phyloP scores from a whole-genome alignment of 2,888 invertebrate genomes.

The Tipula lateralis region DNA sequence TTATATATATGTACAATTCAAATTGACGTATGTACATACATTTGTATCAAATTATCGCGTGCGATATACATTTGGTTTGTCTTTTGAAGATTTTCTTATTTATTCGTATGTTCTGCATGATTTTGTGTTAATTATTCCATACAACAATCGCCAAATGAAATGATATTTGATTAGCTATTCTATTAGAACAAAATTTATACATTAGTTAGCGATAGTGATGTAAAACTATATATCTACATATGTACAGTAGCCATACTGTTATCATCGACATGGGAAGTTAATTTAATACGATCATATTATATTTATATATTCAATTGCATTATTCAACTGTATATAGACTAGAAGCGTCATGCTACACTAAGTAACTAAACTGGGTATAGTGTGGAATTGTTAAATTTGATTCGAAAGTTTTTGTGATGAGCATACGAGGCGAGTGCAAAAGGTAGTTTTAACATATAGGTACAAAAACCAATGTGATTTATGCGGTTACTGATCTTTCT shows the following conservation, averaged over 20 bases:
- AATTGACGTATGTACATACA: neutral
- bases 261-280: neutral
- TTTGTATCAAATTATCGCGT: neutral
- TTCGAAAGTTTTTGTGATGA: neutral
- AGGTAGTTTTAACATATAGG: neutral
- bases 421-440: too few species aligned
- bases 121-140: neutral
- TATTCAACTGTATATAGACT: neutral
- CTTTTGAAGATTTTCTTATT: neutral
- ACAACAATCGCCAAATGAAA: neutral
- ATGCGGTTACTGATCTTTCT: neutral
- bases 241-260: neutral
- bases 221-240: neutral
- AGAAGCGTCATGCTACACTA: neutral
- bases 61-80: neutral
- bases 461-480: neutral
- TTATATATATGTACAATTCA: neutral
- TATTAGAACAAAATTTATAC: neutral
- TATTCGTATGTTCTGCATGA: neutral
- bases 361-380: too few species aligned
- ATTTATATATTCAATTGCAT: neutral
- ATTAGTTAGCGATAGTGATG: neutral
- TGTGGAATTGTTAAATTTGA: too few species aligned
- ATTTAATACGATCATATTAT: neutral
- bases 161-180: neutral